These are phyloP conservation scores for Australoheros facetus DNA, from an alignment of 2,797 vertebrate genomes.

Conservation along the genomic window DNA sequence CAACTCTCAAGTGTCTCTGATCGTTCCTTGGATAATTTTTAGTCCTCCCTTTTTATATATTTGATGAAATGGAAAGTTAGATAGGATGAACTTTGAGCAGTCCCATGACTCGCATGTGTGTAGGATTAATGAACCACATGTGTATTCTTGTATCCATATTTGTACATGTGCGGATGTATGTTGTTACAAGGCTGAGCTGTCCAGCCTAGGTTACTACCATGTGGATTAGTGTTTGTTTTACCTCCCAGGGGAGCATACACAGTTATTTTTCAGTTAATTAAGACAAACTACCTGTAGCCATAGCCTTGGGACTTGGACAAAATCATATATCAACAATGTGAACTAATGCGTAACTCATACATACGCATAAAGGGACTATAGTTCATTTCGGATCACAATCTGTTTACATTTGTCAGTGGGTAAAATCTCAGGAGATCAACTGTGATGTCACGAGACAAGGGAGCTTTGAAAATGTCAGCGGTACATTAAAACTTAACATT, in stretches of 20 bases:
- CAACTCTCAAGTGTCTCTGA: not conserved
- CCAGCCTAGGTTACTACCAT: not conserved
- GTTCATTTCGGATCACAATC: not conserved
- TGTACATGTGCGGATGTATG: not conserved
- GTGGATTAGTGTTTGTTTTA: not conserved
- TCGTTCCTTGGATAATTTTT: not conserved
- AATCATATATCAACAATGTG: slow-evolving; percentile 10
- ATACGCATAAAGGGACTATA: not conserved
- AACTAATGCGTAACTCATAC: not conserved
- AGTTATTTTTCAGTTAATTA: slow-evolving; percentile 25
- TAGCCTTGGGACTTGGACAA: not conserved
- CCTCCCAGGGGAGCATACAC: slow-evolving; percentile 1
- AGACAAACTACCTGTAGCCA: slow-evolving; percentile 26
- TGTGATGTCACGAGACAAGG: not conserved
- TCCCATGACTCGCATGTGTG: slow-evolving; percentile 16
- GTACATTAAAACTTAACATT: not conserved
- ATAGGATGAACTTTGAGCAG: not conserved
- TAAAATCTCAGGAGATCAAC: slow-evolving; percentile 3
- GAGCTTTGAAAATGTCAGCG: not conserved
- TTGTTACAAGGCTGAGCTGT: not conserved
- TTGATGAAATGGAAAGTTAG: not conserved
- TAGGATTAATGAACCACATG: slow-evolving; percentile 2
- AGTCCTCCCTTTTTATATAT: not conserved
- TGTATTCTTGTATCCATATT: not conserved
- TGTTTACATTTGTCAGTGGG: not conserved